Evolutionary conservation across 1,140 invertebrate genomes (phyloP).

Genomic region (Oncopodura yosiiana): DNA sequence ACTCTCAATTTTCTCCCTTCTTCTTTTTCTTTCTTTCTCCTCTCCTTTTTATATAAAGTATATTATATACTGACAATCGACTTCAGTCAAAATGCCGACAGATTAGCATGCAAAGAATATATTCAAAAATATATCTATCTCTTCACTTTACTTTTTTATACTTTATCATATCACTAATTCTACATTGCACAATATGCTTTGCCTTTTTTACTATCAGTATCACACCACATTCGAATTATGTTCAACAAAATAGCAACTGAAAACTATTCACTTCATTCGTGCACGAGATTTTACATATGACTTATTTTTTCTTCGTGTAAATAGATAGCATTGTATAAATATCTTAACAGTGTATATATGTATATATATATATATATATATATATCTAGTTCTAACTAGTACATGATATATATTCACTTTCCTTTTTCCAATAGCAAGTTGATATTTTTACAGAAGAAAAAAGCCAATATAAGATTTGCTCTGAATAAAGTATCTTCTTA

Average conservation of each 20-base stretch:
- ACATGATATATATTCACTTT: not conserved
- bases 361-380: too few relatives aligned
- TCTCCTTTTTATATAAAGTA: not conserved
- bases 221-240: too few relatives aligned
- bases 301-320: too few relatives aligned
- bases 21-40: not conserved
- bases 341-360: too few relatives aligned
- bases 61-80: not conserved
- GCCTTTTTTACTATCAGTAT: too few relatives aligned
- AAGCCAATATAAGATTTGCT: constrained; percentile 30
- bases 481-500: constrained; percentile 29
- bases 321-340: too few relatives aligned
- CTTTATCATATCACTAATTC: constrained; percentile 16
- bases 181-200: not conserved
- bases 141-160: constrained; percentile 20
- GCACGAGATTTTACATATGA: too few relatives aligned
- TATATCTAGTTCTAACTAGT: too few relatives aligned
- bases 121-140: too few relatives aligned
- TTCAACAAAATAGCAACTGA: too few relatives aligned
- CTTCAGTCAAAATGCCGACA: constrained; percentile 12
- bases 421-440: constrained; percentile 1
- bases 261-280: too few relatives aligned
- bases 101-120: constrained; percentile 30
- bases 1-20: not conserved
- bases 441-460: constrained; percentile 3